phyloP scores from a whole-genome alignment of 2,888 invertebrate genomes.

The Aphrophora alni region DNA sequence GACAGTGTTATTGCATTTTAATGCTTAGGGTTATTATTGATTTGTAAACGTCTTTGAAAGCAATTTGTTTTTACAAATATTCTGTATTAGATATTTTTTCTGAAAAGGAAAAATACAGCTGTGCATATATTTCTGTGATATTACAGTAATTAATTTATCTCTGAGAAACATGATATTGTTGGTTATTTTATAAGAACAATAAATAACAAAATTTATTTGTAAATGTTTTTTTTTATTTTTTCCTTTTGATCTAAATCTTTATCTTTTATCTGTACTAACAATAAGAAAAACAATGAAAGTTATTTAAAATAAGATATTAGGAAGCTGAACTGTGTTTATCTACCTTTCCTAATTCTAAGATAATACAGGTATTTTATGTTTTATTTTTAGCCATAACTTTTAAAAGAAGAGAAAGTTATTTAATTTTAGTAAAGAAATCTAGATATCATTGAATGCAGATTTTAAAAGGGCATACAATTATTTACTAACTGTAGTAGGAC shows the following conservation, averaged over 20 bases:
- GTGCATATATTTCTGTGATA: constrained; percentile 46
- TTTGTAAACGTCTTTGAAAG: background rate
- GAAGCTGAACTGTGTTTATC: no score
- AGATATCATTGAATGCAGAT: no score
- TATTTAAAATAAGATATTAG: no score
- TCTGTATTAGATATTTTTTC: background rate
- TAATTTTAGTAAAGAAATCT: no score
- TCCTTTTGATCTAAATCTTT: background rate
- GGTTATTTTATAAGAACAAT: constrained; percentile 9
- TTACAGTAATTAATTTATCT: constrained; percentile 39
- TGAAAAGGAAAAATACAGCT: constrained; percentile 17
- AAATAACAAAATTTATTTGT: constrained; percentile 6
- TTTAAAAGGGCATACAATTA: no score
- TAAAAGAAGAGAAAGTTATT: no score
- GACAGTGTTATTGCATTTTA: background rate
- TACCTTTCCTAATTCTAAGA: no score
- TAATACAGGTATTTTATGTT: no score
- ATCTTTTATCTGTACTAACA: no score
- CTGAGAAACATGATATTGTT: constrained; percentile 2
- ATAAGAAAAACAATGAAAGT: no score
- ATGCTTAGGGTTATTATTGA: background rate
- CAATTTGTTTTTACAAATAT: background rate
- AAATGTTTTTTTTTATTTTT: background rate
- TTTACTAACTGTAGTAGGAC: no score
- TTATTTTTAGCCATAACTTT: no score